Evolutionary conservation across 2,113 vertebrate species (phyloP).

Genomic region (Gavialis gangeticus): DNA sequence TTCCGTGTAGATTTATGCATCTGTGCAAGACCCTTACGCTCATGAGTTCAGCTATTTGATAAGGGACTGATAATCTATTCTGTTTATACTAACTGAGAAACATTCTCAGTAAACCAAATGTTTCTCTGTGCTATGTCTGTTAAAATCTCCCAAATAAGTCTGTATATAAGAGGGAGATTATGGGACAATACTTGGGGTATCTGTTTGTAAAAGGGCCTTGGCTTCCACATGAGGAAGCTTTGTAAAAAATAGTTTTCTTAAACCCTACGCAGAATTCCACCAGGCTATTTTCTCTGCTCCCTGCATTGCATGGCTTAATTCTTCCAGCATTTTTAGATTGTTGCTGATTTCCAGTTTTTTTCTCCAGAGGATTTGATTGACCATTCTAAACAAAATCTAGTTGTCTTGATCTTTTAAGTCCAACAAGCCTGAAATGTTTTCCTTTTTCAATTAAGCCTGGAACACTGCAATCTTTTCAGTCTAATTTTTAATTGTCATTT

Average conservation of each 20-base stretch:
- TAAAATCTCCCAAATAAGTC: not conserved
- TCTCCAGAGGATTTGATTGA: too few species aligned
- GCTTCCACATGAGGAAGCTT: not conserved
- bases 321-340: not conserved
- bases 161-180: not conserved
- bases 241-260: not conserved
- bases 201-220: not conserved
- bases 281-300: too few species aligned
- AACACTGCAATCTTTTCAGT: too few species aligned
- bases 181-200: not conserved
- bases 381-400: too few species aligned
- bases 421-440: too few species aligned
- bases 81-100: conserved; percentile 26
- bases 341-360: too few species aligned
- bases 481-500: too few species aligned
- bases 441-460: too few species aligned
- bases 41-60: not conserved
- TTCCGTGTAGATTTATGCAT: not conserved
- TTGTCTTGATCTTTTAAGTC: too few species aligned
- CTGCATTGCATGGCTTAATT: not conserved
- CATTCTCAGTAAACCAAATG: conserved; percentile 3
- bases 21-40: not conserved
- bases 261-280: conserved; percentile 2
- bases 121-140: not conserved
- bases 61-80: not conserved